A percentile compares a stretch with the other conserved stretches of the same genome.
Conservation (phyloP, 2,888 invertebrate genomes). For the Zhuqinia jingwanae region DNA sequence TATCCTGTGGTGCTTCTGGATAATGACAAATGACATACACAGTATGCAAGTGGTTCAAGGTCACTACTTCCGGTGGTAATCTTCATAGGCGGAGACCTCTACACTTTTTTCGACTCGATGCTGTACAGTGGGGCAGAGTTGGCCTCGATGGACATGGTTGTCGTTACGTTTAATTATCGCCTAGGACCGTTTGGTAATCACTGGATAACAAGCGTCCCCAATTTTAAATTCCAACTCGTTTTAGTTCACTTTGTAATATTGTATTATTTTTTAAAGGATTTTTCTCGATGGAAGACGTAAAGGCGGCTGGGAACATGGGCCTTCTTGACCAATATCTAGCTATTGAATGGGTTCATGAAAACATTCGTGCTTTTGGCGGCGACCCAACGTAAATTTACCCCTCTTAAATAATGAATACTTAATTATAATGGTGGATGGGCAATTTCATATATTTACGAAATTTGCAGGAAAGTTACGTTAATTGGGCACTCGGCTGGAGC, state of each 20-base stretch:
- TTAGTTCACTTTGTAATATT: no score
- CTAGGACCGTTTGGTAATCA: conserved; percentile 86
- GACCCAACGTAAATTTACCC: conserved; percentile 85
- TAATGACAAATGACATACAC: no score
- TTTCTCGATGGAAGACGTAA: conserved; percentile 83
- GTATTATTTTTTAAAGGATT: conserved; percentile 81
- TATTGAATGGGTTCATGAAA: conserved; percentile 82
- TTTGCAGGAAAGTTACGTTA: conserved; percentile 83
- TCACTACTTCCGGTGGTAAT: conserved; percentile 86
- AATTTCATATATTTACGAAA: no score
- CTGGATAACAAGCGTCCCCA: no score
- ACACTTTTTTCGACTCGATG: conserved; percentile 80
- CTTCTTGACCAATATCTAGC: conserved; percentile 92
- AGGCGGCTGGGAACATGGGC: conserved; percentile 88
- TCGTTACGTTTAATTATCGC: conserved; percentile 87
- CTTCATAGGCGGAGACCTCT: conserved; percentile 86
- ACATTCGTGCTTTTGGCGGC: conserved; percentile 81
- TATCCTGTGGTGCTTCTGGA: no score
- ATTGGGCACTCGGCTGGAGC: conserved; percentile 91
- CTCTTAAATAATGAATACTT: no score
- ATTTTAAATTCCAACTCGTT: no score
- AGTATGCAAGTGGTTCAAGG: conserved; percentile 80
- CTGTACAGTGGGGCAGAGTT: conserved; percentile 86
- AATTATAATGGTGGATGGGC: no score
- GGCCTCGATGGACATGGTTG: conserved; percentile 87